Base-by-base conservation (phyloP, 2,113 vertebrate species). In the Notothenia rossii region DNA sequence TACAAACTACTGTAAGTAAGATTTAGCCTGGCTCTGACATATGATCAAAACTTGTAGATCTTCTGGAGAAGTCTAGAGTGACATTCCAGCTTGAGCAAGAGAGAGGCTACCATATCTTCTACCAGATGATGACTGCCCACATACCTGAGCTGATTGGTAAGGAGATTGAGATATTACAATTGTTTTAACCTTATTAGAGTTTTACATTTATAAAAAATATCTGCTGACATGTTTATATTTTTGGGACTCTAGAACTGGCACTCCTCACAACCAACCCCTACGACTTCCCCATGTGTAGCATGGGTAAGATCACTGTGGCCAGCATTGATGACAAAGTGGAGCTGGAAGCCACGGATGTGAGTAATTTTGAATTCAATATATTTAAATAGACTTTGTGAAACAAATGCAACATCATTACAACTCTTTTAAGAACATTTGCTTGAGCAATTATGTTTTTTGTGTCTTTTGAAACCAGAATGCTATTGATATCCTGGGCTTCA, bases 401-500 rank as follows among this genome's bases (percentile, higher is more conserved):
- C 25, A 29, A 29, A 29, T 29, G 25, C 25, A 29, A 29, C 25
- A 29, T 29, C 25, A 29, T 29, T 3, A 3, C 3, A 29, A 29
- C 3, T 29, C 25, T 3, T 29, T 29, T 29, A 29, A 29, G 25
- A 29, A 29, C 25, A 3, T 29, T 29, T 29, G 3, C 25, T 29
- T 29, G 25, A 29, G 3, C 25, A 29, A 29, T 29, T 13, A 18
- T 46, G 0, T 25, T 68, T 43, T 46, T 10, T 29, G 7, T 63
- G 25, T 36, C 3, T 64, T 72, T 58, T 74, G 1, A 65, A 75
- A 15, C 77, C 76, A 93, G 93, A 91, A 93, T 7, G 93, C 93
- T 12, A 94, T 94, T 85, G 91, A 93, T 70, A 94, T 93, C 60
- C 82, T 94, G 77, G 93, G 93, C 72, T 94, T 94, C 86, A 89